These are phyloP conservation scores for Megalonaias nervosa DNA, from an alignment of 1,140 invertebrate genomes.

Conservation along the genomic window DNA sequence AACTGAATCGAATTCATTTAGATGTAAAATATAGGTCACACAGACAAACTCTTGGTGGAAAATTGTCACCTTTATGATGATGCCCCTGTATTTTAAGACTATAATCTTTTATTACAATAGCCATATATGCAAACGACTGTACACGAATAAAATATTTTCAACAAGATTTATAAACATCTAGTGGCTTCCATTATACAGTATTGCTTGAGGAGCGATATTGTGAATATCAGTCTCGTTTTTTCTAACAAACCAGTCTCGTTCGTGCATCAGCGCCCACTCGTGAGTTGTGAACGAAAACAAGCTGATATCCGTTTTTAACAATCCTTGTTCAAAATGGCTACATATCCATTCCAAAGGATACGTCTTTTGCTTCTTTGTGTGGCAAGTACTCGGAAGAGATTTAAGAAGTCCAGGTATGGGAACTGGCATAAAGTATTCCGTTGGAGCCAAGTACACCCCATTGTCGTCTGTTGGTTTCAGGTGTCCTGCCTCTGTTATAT, in stretches of 20 bases:
- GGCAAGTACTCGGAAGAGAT: constrained; percentile 51
- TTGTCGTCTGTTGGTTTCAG: constrained; percentile 16
- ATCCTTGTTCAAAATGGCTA: constrained; percentile 52
- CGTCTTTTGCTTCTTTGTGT: constrained; percentile 42
- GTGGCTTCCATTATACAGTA: constrained; percentile 37
- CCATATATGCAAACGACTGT: no score
- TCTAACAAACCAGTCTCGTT: constrained; percentile 47
- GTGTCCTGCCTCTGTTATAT: constrained; percentile 16
- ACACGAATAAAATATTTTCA: no score
- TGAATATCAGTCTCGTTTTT: constrained; percentile 51
- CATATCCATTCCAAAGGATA: constrained; percentile 53
- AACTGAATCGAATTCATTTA: no score
- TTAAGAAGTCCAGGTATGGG: constrained; percentile 57
- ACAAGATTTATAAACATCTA: no score
- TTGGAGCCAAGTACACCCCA: constrained; percentile 48
- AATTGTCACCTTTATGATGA: no score
- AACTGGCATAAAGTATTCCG: constrained; percentile 60
- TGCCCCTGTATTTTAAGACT: no score
- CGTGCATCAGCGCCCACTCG: constrained; percentile 66
- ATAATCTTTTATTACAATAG: no score
- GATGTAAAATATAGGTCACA: no score
- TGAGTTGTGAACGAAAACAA: constrained; percentile 59
- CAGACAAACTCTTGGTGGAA: no score
- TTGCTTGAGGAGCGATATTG: constrained; percentile 50
- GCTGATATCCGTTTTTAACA: constrained; percentile 45